phyloP scores from a whole-genome alignment of 2,797 vertebrate genomes.

The Meriones psammophilus region DNA sequence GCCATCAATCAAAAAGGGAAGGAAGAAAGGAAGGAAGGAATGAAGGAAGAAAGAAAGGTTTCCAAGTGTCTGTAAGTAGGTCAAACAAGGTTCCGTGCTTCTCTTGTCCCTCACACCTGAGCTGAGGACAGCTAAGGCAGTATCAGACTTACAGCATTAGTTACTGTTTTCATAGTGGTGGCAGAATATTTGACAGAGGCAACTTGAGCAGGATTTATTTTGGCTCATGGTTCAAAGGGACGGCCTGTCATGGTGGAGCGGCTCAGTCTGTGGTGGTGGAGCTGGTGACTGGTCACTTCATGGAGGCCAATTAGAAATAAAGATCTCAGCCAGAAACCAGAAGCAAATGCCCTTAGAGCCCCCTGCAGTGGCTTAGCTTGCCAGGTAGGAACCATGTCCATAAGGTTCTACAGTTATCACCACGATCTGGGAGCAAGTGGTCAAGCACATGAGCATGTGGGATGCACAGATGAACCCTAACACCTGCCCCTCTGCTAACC shows the following conservation, averaged over 20 bases:
- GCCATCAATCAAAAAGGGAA: no score
- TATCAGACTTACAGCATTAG: no score
- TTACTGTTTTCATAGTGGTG: neutral
- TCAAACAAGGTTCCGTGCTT: neutral
- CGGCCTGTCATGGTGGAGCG: neutral
- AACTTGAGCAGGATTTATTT: neutral
- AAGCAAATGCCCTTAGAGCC: neutral
- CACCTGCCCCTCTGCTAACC: neutral
- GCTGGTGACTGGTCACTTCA: neutral
- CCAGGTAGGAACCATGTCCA: neutral
- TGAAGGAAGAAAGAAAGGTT: neutral
- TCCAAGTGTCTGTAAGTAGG: neutral
- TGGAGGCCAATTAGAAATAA: neutral
- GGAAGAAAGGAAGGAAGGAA: no score
- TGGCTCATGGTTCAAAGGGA: neutral
- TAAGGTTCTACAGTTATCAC: neutral
- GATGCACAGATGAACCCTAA: neutral
- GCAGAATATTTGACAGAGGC: neutral
- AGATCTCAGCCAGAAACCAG: neutral
- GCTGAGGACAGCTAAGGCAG: neutral
- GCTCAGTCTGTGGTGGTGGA: neutral
- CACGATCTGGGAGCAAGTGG: neutral
- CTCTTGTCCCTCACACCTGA: neutral
- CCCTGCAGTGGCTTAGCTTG: no score
- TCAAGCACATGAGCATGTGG: neutral